Evolutionary conservation across 2,888 invertebrate species (phyloP), one percentile per base, ranked within the genome.

Genomic region (Melieria omissa): DNA sequence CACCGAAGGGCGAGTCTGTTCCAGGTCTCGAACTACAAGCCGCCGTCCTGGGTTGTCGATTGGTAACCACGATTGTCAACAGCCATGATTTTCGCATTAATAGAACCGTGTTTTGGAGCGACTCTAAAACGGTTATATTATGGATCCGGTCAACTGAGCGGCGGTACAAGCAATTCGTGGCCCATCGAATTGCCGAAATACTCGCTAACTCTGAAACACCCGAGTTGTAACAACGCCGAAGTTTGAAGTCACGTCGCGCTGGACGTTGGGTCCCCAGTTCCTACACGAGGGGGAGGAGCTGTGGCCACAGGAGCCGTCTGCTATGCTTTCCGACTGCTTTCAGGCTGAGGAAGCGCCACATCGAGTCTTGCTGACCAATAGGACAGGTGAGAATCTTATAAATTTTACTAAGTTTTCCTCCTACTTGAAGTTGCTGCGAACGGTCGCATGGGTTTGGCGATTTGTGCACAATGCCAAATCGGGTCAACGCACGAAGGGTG

Each of bases 171-270:
- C 64, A 64, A 6, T 73, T 73, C 64, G 67, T 73, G 14, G 68
- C 68, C 14, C 68, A 65, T 42, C 41, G 68, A 62, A 68, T 81
- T 57, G 74, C 76, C 0, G 78, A 81, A 60, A 77, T 78, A 49
- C 70, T 70, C 41, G 73, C 74, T 29, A 62, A 64, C 29, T 71
- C 72, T 42, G 16, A 69, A 16, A 54, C 73, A 77, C 77, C 45
- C 72, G 74, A 70, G 52, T 71, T 45, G 46, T 29, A 14, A 60
- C 42, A 42, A 3, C 4, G 8, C 42, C 60, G 4, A 12, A 57
- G n/a, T 60, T 65, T 52, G 44, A 14, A 8, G 3, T 42, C 10
- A n/a, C n/a, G n/a, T 61, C 67, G 10, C 57, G 47, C 16, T 68
- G 71, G 69, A 29, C 63, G 6, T 44, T 4, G 12, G 72, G 72